Evolutionary conservation across 2,113 vertebrate species (phyloP), one percentile per base, ranked within the genome.

Genomic region (Chaetodon trifascialis): DNA sequence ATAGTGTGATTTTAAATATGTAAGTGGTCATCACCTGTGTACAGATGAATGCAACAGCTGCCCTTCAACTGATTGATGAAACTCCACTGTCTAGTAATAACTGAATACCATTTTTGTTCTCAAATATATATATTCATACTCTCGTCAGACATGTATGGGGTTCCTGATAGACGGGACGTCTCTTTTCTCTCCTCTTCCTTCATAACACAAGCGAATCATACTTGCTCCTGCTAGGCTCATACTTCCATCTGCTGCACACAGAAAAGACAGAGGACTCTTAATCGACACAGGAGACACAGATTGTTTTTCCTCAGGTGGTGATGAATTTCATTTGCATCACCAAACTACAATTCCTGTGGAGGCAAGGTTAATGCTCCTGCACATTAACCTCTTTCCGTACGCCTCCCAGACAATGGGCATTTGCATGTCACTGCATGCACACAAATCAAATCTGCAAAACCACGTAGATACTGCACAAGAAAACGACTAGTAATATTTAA

Each of bases 231-330:
- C 79, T 80, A 16, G 21, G 69, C 59, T 66, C 46, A 10, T 62
- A 71, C 67, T 83, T 85, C 91, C 88, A 91, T 92, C 90, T 92
- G 90, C 87, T 83, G 51, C 79, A 62, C 80, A 85, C 17, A 63
- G 86, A 77, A 59, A 88, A 89, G 85, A 91, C 85, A 74, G 86
- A 92, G 68, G 72, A 92, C 86, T 90, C 83, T 23, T 92, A 90
- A 91, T 91, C 83, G 82, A 85, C 91, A 91, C 80, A 76, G 87
- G 83, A 91, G 86, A 88, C 84, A 81, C 82, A 91, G 85, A 91
- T 89, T 88, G 88, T 91, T 91, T 92, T 90, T 89, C 90, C 84
- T 93, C 88, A 88, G 92, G 91, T 93, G 88, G 79, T 87, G 91
- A 88, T 80, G 91, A 91, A 93, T 88, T 90, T 81, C 56, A 93